A percentile compares a stretch with the other conserved stretches of the same genome.
Evolutionary conservation across 2,797 vertebrate species (phyloP).

Genomic region (Pogoniulus pusillus): DNA sequence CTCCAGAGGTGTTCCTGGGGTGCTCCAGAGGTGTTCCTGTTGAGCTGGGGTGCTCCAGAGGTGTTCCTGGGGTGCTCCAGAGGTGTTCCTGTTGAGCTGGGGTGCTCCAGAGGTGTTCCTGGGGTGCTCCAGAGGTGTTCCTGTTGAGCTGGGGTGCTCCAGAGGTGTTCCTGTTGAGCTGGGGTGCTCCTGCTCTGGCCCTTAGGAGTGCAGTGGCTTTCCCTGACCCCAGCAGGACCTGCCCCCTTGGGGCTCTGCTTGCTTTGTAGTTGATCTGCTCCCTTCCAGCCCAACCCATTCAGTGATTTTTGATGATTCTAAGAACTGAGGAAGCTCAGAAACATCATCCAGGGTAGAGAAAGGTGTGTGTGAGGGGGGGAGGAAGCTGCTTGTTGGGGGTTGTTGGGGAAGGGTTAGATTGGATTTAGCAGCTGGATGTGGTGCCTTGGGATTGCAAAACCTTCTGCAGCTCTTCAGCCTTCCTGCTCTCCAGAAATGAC

Average conservation of each 20-base stretch:
- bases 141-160: no score
- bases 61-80: no score
- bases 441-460: constrained; percentile 55
- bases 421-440: constrained; percentile 34
- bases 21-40: no score
- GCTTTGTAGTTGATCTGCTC: neutral
- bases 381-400: neutral
- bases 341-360: neutral
- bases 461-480: constrained; percentile 50
- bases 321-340: neutral
- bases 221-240: neutral
- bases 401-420: constrained; percentile 26
- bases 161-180: no score
- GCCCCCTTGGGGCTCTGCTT: neutral
- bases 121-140: no score
- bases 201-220: neutral
- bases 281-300: no score
- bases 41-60: no score
- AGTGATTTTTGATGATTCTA: no score
- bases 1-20: no score
- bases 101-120: no score
- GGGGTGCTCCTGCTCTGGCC: neutral
- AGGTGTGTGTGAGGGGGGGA: neutral
- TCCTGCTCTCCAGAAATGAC: constrained; percentile 32
- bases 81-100: no score